Evolutionary conservation across 1,140 invertebrate genomes (phyloP).

Genomic region (Pristionchus pacificus): DNA sequence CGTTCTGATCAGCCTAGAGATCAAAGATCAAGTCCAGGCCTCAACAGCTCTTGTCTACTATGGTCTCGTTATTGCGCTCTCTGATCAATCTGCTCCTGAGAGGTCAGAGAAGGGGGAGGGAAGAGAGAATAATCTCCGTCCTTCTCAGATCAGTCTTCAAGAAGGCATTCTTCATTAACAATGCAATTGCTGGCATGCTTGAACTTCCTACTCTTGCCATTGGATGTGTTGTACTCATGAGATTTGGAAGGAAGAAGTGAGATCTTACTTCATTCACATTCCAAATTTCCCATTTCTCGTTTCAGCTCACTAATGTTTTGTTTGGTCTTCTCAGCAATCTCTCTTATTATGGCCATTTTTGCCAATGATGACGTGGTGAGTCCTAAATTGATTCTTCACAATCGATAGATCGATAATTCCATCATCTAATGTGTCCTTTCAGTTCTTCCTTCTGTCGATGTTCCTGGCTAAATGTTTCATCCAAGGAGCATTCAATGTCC

Average conservation of each 20-base stretch:
- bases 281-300: slow-evolving; percentile 22
- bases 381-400: too few relatives aligned
- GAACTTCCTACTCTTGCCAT: slow-evolving; percentile 51
- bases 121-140: too few relatives aligned
- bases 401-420: too few relatives aligned
- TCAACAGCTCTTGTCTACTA: slow-evolving; percentile 55
- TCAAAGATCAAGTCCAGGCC: too few relatives aligned
- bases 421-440: too few relatives aligned
- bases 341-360: slow-evolving; percentile 49
- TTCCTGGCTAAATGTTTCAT: slow-evolving; percentile 53
- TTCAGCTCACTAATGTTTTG: slow-evolving; percentile 56
- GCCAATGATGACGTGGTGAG: too few relatives aligned
- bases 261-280: slow-evolving; percentile 14
- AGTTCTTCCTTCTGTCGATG: slow-evolving; percentile 52
- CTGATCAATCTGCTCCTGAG: slow-evolving; percentile 53
- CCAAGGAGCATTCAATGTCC: slow-evolving; percentile 56
- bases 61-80: slow-evolving; percentile 54
- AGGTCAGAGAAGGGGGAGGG: slow-evolving; percentile 34
- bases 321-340: slow-evolving; percentile 43
- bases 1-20: too few relatives aligned
- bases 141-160: not conserved
- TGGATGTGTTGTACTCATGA: slow-evolving; percentile 52
- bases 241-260: slow-evolving; percentile 49
- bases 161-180: slow-evolving; percentile 54
- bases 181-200: slow-evolving; percentile 55